Base-by-base conservation (phyloP, 2,888 invertebrate genomes). In the Bibio marci region DNA sequence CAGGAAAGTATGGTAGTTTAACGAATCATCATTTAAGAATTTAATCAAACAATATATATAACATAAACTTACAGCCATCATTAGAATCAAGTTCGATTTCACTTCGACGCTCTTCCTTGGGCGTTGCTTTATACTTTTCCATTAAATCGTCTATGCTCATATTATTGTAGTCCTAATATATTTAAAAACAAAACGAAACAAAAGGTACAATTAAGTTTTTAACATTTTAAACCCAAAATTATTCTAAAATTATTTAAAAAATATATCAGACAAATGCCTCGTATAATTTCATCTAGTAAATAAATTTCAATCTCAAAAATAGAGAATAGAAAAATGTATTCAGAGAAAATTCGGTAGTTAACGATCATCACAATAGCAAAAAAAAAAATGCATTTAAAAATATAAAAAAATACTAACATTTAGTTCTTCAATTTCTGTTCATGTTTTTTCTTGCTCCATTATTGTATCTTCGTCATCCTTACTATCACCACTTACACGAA, bases 91-190 rank as follows among this genome's bases (percentile, higher is more conserved):
- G 51, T 28, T 65, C 63, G 41, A 58, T 64, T 41, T 61, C 61
- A 22, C 17, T 12, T 12, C 12, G n/a, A 22, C 54, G 50, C 60
- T 50, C 49, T 57, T 49, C n/a, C n/a, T n/a, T n/a, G n/a, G 52
- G 53, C n/a, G 59, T 49, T 44, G 59, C 59, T 40, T 69, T 65
- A 59, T 88, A 90, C 54, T 81, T 85, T 27, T 73, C 73, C 49
- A 77, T 63, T 38, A 91, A 66, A 54, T 87, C 81, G 51, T 85
- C 86, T 39, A 90, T 69, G 38, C 76, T 74, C 69, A 86, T 74
- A 57, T 82, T 80, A 56, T 80, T 80, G 54, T 83, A 85, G 45
- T 73, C 76, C 65, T 73, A 44, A 15, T 54, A 49, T 39, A 22
- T 8, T n/a, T n/a, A 13, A 14, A 38, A 39, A 12, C 19, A 30